phyloP scores from a whole-genome alignment of 2,113 vertebrate species.

The Plecotus auritus region DNA sequence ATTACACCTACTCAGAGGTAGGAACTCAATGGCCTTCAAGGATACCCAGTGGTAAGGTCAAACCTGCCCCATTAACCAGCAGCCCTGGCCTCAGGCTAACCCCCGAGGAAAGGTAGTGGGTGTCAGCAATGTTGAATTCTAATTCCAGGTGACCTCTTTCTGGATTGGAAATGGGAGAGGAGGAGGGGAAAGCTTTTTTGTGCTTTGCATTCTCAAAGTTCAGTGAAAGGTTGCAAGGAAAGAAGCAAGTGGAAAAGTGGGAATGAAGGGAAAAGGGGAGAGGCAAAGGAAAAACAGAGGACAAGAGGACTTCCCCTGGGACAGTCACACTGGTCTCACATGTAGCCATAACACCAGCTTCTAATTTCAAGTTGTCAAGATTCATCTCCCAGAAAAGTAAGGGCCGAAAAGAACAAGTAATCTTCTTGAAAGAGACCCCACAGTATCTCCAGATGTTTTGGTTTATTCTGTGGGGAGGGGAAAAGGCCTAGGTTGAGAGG shows the following conservation, averaged over 20 bases:
- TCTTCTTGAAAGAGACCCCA: constrained; percentile 50
- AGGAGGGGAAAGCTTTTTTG: not conserved
- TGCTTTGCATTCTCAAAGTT: not conserved
- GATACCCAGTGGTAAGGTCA: not conserved
- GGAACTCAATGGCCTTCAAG: not conserved
- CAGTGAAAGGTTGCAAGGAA: not conserved
- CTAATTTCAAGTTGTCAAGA: constrained; percentile 28
- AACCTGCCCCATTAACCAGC: not conserved
- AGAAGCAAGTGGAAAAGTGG: not conserved
- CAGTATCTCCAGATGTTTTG: constrained; percentile 67
- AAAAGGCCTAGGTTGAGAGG: constrained; percentile 31
- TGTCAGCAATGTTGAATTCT: not conserved
- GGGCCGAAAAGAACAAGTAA: not conserved
- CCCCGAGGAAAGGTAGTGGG: not conserved
- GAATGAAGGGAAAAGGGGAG: not conserved
- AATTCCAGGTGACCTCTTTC: not conserved
- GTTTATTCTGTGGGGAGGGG: constrained; percentile 54
- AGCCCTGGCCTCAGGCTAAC: not conserved
- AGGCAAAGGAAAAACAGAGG: rapidly evolving
- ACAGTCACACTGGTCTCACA: not conserved
- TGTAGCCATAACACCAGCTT: not conserved
- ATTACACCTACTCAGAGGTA: not conserved
- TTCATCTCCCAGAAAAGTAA: constrained; percentile 49
- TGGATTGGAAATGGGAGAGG: not conserved
- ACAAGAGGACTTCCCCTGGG: not conserved